Base-by-base conservation (phyloP, 2,797 vertebrate genomes). In the Bufotes viridis region DNA sequence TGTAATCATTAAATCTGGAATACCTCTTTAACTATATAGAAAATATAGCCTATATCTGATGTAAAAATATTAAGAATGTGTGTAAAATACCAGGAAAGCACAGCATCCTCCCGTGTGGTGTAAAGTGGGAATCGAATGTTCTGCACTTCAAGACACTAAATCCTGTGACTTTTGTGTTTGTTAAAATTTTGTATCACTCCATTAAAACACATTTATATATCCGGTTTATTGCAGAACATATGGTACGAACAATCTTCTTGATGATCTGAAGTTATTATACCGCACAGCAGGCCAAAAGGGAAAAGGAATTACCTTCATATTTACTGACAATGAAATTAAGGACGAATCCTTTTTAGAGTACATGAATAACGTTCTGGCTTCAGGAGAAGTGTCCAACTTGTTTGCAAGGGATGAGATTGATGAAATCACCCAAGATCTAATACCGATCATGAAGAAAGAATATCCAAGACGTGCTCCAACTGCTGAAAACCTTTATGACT, bases 291-390 rank as follows among this genome's bases (percentile, higher is more conserved):
- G 96, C 49, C 95, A 96, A 87, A 92, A 94, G 91, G 96, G 96
- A 29, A 93, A 92, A 86, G 96, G 96, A 5, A 91, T 96, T 90
- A 95, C 96, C 2, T 97, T 97, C 88, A 93, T 96, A 90, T 96
- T 97, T 91, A 96, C 96, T 0, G 96, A 97, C 92, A 97, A 94
- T 29, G 96, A 97, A 93, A 96, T 97, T 74, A 97, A 95, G 89
- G 96, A 97, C 0, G 96, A 97, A 87, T 92, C 95, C 12, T 97
- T 97, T 92, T 93, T 97, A 60, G 96, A 97, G 78, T 97, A 97
- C 85, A 94, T 97, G 94, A 97, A 97, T 93, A 97, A 95, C 58
- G 95, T 97, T 76, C 90, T 97, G 92, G 92, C 96, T 49, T 96
- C 96, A 7, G 96, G 96, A 0, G 96, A 97, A 90, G 94, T 95